These are phyloP conservation scores for Aurelia aurita DNA, from an alignment of 30 jellyfish, hydroid and myxozoan genomes.

Conservation along the genomic window DNA sequence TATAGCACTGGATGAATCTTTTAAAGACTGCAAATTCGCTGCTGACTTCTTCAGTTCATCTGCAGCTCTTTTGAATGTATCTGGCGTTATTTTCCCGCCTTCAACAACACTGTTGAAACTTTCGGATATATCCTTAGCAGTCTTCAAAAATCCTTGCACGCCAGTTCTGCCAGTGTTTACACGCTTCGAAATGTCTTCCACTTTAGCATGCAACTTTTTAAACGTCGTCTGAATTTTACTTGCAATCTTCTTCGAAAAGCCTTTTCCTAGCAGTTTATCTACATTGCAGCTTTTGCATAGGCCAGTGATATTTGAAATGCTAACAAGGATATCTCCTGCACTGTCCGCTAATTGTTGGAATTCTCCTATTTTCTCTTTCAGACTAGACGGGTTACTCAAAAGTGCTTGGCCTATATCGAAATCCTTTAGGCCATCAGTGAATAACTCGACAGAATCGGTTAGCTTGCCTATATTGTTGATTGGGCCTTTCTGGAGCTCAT, in stretches of 20 bases:
- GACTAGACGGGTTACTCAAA: slow-evolving; percentile 78
- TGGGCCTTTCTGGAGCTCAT: slow-evolving; percentile 83
- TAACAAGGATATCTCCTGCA: slow-evolving; percentile 67
- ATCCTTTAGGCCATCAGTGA: slow-evolving; percentile 75
- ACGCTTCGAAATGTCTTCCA: slow-evolving; percentile 53
- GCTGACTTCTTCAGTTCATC: slow-evolving; percentile 69
- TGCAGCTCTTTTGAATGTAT: slow-evolving; percentile 76
- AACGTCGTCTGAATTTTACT: slow-evolving; percentile 55
- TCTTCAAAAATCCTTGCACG: slow-evolving; percentile 54
- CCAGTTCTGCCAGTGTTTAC: slow-evolving; percentile 78
- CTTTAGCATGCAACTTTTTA: slow-evolving; percentile 48
- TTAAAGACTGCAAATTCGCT: slow-evolving; percentile 60
- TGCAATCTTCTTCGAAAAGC: slow-evolving; percentile 67
- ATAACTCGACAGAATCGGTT: slow-evolving; percentile 86
- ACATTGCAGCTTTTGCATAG: slow-evolving; percentile 68
- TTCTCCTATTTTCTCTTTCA: slow-evolving; percentile 81
- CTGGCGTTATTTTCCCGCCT: slow-evolving; percentile 65
- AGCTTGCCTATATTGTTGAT: slow-evolving; percentile 84
- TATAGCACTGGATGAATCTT: slow-evolving; percentile 71
- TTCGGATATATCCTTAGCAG: slow-evolving; percentile 66
- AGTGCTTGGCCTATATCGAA: slow-evolving; percentile 80
- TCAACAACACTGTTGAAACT: slow-evolving; percentile 49
- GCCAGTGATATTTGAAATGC: slow-evolving; percentile 80
- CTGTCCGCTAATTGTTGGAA: slow-evolving; percentile 80
- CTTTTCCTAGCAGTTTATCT: slow-evolving; percentile 75